phyloP scores from a whole-genome alignment of 2,113 vertebrate genomes.

The Protobothrops flavoviridis region DNA sequence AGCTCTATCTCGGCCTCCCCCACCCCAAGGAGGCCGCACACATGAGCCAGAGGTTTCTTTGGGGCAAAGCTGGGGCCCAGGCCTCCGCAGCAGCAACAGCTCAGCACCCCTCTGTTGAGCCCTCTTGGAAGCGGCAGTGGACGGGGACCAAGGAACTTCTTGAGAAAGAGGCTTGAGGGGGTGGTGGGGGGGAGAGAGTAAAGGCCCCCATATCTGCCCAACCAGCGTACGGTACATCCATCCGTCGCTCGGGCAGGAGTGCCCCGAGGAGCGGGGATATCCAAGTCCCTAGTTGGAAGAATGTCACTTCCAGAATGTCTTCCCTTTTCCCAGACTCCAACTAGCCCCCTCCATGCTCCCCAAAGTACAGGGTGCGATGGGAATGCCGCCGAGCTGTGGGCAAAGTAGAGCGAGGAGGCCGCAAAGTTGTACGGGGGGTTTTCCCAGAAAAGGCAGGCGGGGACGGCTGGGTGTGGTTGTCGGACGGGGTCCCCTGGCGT shows the following conservation, averaged over 20 bases:
- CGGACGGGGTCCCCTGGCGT: slow-evolving; percentile 51
- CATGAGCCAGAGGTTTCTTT: not conserved
- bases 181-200: not conserved
- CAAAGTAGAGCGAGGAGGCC: not conserved
- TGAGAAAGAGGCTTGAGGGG: slow-evolving; percentile 10
- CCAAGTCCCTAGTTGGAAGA: slow-evolving; percentile 20
- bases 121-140: not conserved
- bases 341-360: not conserved
- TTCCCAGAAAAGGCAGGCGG: slow-evolving; percentile 4
- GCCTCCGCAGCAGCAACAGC: no score
- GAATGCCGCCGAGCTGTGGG: not conserved
- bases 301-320: not conserved
- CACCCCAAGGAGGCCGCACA: not conserved
- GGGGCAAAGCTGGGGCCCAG: not conserved
- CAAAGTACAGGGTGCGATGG: slow-evolving; percentile 57
- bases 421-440: slow-evolving; percentile 33
- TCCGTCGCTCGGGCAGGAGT: slow-evolving; percentile 48
- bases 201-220: slow-evolving; percentile 1
- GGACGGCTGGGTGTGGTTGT: slow-evolving; percentile 60
- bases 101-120: not conserved
- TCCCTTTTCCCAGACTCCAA: not conserved
- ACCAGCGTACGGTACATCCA: not conserved
- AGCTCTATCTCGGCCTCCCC: not conserved
- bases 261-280: not conserved
- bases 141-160: not conserved